Evolutionary conservation across 2,113 vertebrate species (phyloP).

Genomic region (Triplophysa tibetana): DNA sequence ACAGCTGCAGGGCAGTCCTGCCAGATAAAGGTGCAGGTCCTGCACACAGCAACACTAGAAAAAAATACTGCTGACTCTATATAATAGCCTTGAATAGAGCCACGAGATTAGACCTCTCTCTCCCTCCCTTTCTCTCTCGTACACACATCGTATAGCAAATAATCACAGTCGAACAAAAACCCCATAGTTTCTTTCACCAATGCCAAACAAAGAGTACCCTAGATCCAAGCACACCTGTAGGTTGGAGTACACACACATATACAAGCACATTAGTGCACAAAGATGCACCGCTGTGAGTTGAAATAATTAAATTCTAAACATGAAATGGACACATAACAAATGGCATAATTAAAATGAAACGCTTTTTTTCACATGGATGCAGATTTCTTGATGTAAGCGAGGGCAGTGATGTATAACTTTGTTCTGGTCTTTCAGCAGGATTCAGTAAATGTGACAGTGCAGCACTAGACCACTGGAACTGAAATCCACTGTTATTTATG

Average conservation of each 20-base stretch:
- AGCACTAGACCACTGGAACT: constrained; percentile 15
- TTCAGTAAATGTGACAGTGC: background rate
- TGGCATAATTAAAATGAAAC: constrained; percentile 39
- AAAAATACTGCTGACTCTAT: constrained; percentile 78
- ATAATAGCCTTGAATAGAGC: constrained; percentile 72
- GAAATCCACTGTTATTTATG: constrained; percentile 32
- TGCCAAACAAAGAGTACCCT: background rate
- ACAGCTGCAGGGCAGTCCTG: constrained; percentile 74
- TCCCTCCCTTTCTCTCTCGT: constrained; percentile 43
- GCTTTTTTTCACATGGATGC: constrained; percentile 38
- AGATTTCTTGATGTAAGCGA: constrained; percentile 7
- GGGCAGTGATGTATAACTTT: background rate
- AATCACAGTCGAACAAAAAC: constrained; percentile 41
- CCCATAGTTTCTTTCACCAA: background rate
- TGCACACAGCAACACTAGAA: constrained; percentile 71
- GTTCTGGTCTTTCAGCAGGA: constrained; percentile 18
- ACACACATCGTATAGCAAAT: constrained; percentile 41
- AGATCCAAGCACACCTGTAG: constrained; percentile 12
- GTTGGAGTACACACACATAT: background rate
- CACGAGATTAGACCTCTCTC: constrained; percentile 54
- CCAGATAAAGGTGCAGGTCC: constrained; percentile 77
- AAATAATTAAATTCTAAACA: constrained; percentile 9
- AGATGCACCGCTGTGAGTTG: background rate
- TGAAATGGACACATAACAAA: constrained; percentile 45
- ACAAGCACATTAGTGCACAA: background rate